Evolutionary conservation across 2,797 vertebrate species (phyloP).

Genomic region (Nannoperca australis): DNA sequence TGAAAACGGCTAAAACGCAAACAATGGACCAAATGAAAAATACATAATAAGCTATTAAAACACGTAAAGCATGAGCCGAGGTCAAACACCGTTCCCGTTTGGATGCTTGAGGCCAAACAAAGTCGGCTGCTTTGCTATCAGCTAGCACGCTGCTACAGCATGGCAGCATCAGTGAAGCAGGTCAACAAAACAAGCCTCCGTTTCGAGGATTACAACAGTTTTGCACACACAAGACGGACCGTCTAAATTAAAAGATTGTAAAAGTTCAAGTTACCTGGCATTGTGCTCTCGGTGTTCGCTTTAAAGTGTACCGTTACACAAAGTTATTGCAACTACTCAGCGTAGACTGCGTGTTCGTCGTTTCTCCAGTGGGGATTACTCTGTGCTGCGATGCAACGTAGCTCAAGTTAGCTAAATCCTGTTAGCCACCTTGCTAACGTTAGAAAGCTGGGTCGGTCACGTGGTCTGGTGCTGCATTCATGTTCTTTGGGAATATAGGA

Average conservation of each 20-base stretch:
- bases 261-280: slow-evolving; percentile 82
- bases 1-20: neutral
- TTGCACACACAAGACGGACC: neutral
- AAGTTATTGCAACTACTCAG: slow-evolving; percentile 51
- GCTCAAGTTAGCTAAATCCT: slow-evolving; percentile 74
- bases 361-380: slow-evolving; percentile 59
- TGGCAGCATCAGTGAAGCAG: slow-evolving; percentile 76
- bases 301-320: slow-evolving; percentile 38
- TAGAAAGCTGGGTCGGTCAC: slow-evolving; percentile 80
- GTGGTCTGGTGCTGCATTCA: slow-evolving; percentile 75
- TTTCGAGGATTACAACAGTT: slow-evolving; percentile 44
- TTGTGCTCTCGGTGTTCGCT: slow-evolving; percentile 59
- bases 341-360: slow-evolving; percentile 53
- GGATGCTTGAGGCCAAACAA: slow-evolving; percentile 67
- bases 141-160: slow-evolving; percentile 81
- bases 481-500: neutral
- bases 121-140: slow-evolving; percentile 51
- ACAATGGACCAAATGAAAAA: neutral
- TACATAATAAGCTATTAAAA: rapidly evolving
- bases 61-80: neutral
- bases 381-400: slow-evolving; percentile 72
- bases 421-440: slow-evolving; percentile 79
- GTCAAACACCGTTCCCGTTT: slow-evolving; percentile 28
- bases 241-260: neutral
- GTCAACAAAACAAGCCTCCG: slow-evolving; percentile 78